Evolutionary conservation across 2,797 vertebrate genomes (phyloP), one percentile per base, ranked within the genome.

Genomic region (Hypotaenidia philippensis): DNA sequence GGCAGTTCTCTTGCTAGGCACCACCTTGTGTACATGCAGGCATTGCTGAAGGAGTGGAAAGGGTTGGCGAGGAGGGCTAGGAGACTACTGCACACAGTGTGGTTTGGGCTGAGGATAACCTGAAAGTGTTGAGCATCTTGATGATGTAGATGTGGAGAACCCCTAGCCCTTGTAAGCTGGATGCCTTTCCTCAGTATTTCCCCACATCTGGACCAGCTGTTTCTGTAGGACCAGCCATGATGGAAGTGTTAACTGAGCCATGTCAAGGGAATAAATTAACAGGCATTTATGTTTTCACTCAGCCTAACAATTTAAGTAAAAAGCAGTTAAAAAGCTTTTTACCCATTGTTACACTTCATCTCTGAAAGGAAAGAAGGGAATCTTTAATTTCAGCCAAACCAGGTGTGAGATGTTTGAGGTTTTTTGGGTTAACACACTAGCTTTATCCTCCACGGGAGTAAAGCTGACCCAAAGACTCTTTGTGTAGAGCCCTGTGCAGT

Each of bases 351-450:
- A 23, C 23, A 3, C 8, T 89, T 87, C 66, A 61, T 45, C 31
- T 63, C 27, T 74, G 71, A 72, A 70, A 69, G n/a, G 20, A 56
- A 86, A 25, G 40, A 75, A 56, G 45, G 3, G 15, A 63, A 3
- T 36, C 25, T 87, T 81, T n/a, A 40, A 40, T 92, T 89, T 92
- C 63, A 63, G 25, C 11, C 31, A 56, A 59, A 59, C 5, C 4
- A 27, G 11, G 11, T 34, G 13, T 74, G 31, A 89, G 77, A 68
- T 0, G 1, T 77, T 5, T 0, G 0, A 45, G 12, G 74, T 90
- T 83, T 36, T 63, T 69, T 29, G 20, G 16, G 52, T 22, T 63
- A 41, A 26, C 22, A 32, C 2, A 6, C 3, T 29, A 55, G 10
- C 23, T 77, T 75, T 55, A 66, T 27, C 27, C 3, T 64, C 13